Evolutionary conservation across 2,113 vertebrate species (phyloP), one percentile per base, ranked within the genome.

Genomic region (Stomatorhinus ivindoensis): DNA sequence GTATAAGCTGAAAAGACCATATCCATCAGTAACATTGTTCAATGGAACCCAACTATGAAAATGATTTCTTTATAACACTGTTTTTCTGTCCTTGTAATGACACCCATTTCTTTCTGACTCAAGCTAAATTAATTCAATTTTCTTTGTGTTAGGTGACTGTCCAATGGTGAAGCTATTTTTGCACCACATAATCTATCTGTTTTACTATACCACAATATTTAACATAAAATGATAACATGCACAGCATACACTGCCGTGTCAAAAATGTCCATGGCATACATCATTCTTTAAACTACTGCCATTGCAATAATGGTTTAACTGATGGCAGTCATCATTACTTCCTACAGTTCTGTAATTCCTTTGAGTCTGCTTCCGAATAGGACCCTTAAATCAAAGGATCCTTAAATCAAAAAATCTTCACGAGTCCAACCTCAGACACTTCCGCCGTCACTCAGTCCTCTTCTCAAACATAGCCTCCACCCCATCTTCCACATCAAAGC

Each of bases 401-500:
- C 89, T 87, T 65, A 89, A 87, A 89, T 89, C 89, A 69, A 87
- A 89, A 80, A 80, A 80, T 89, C 88, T 90, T 58, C 84, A 51
- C 51, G 17, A 87, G 31, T 46, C 85, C 82, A 47, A 84, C 27
- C 21, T 76, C 27, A 53, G 85, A 89, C 27, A 47, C 42, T 86
- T 87, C 58, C 31, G 65, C 58, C 27, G 42, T 48, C 76, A 58
- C 19, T 50, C 35, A 47, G 42, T 44, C 24, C 73, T 48, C 47
- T 39, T 46, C 61, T 87, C 55, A 47, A 50, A 11, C 58, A 50
- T 13, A 61, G 11, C 39, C 35, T 9, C 89, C 42, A 13, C 80
- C 31, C 27, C 21, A 42, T 61, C 44, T 24, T 47, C 82, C 39
- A 24, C 82, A 44, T 84, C 42, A 84, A 47, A 47, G 82, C 35